phyloP scores from a whole-genome alignment of 2,113 vertebrate genomes.

The Terrapene triunguis region DNA sequence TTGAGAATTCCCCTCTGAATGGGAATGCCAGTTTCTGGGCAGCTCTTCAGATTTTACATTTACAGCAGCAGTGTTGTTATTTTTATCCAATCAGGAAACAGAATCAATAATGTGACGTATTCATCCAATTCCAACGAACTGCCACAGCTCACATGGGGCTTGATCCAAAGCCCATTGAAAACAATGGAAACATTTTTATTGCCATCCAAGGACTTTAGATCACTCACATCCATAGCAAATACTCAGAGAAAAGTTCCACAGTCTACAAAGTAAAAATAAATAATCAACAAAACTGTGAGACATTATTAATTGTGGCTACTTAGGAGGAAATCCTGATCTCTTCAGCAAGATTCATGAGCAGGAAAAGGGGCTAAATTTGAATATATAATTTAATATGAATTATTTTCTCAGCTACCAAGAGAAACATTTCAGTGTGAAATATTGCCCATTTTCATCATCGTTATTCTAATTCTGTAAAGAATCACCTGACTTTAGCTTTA shows the following conservation, averaged over 20 bases:
- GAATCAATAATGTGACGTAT: background rate
- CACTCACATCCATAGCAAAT: background rate
- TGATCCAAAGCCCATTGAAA: background rate
- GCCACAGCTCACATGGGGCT: background rate
- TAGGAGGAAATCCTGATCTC: background rate
- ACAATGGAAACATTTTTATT: background rate
- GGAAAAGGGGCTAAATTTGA: background rate
- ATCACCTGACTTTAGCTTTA: background rate
- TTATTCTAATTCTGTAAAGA: background rate
- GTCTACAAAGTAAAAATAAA: background rate
- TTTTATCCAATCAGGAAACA: background rate
- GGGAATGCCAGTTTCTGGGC: background rate
- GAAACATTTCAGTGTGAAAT: background rate
- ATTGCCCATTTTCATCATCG: background rate
- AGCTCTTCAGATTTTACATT: background rate
- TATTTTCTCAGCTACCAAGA: background rate
- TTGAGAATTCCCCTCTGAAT: no score
- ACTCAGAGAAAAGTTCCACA: background rate
- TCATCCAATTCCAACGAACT: background rate
- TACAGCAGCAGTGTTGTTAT: background rate
- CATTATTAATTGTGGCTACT: background rate
- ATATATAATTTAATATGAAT: background rate
- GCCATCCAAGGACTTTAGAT: background rate
- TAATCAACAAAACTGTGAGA: background rate
- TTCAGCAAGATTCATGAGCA: background rate